Evolutionary conservation across 1,140 invertebrate genomes (phyloP), one percentile per base, ranked within the genome.

Genomic region (Gonatopus flavifemur): DNA sequence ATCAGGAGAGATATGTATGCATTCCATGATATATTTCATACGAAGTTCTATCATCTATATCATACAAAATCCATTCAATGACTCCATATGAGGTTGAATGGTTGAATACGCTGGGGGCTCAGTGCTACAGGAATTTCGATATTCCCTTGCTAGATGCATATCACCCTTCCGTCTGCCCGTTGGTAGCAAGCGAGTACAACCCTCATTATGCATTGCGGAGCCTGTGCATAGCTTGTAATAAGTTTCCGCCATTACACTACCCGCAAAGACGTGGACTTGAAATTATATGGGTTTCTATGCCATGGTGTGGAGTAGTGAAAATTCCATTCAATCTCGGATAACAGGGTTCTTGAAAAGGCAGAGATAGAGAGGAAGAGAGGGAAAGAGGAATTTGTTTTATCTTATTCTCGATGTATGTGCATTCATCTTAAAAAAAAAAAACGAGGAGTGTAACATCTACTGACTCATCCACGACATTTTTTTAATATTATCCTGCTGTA

Each of bases 121-220:
- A 67, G 64, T 65, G 64, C 72, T 64, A 69, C 58, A 66, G n/a
- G 19, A 18, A 36, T 36, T 52, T 52, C 31, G 37, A 46, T 22
- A 38, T 45, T 46, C 35, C 40, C 22, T 20, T 18, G 12, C 20
- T 20, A n/a, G 12, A 12, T 39, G 37, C n/a, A 22, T 24, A 39
- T 39, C 19, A 39, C 21, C 37, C 12, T 39, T 20, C 9, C 12
- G 9, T 21, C 37, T 10, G 20, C 21, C 15, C 35, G 25, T 19
- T 44, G 42, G 43, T 49, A 49, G 42, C 20, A 28, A 15, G 30
- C 25, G 20, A 15, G 2, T 12, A 25, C 39, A 36, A 30, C 24
- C 37, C 46, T 54, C 46, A 45, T 54, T 55, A 50, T 18, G 21
- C 22, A 22, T 45, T 35, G 24, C 15, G 13, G 19, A 20, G 18